Evolutionary conservation across 1,140 invertebrate species (phyloP), one percentile per base, ranked within the genome.

Genomic region (Tribolium castaneum): DNA sequence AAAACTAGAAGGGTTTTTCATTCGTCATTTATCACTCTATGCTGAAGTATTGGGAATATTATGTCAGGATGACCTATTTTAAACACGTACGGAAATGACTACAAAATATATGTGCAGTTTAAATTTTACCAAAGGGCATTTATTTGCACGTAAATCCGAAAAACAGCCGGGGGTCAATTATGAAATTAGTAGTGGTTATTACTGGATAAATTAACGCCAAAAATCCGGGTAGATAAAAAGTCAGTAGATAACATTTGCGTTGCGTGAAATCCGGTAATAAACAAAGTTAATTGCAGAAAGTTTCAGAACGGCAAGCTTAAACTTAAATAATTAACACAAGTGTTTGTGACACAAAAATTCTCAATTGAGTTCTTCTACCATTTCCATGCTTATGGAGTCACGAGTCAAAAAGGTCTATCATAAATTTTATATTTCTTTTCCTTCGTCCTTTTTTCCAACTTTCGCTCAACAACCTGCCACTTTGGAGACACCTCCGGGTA

Each of bases 241-340:
- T 39, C 6, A 39, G 10, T 9, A 6, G 6, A 39, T 7, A 39
- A 39, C 10, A 39, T 39, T 39, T n/a, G 6, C 35, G 35, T 9
- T 39, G 6, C 6, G 6, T 9, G 35, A 25, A 5, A 22, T 25
- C 10, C 3, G 19, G 54, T 25, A 59, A 59, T 59, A 59, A 59
- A 59, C 6, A 59, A 59, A 59, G 9, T 3, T 59, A 5, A 22
- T 9, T 59, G 54, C 16, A 13, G 3, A 30, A 59, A 59, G 6
- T 25, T 59, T 59, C 30, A 59, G 10, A 14, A 19, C 16, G 16
- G 16, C 16, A 56, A 19, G 52, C 14, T 19, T 10, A 5, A 59
- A 59, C 54, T 59, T 30, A 59, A 59, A 59, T 59, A 59, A 59
- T 59, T 59, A 59, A 59, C 16, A 22, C 54, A 59, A 59, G 54